phyloP scores from a whole-genome alignment of 2,113 vertebrate genomes.

The Amphiprion percula region DNA sequence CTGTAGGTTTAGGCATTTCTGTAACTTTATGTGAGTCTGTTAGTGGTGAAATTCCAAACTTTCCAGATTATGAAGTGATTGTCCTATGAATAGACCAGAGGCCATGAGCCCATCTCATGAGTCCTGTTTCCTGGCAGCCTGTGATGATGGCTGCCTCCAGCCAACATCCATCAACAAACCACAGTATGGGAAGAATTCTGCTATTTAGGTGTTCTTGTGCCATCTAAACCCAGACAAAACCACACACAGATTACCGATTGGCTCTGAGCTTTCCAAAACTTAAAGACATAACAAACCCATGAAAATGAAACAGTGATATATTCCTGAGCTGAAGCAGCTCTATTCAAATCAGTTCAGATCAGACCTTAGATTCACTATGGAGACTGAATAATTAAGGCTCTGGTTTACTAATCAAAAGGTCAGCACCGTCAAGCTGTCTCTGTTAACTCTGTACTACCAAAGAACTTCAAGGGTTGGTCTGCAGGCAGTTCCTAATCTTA shows the following conservation, averaged over 20 bases:
- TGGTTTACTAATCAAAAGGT: no score
- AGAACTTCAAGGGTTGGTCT: no score
- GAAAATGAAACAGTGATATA: constrained; percentile 42
- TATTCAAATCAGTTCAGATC: constrained; percentile 37
- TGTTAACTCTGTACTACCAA: no score
- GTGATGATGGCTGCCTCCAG: constrained; percentile 46
- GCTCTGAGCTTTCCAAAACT: constrained; percentile 43
- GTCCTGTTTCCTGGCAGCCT: constrained; percentile 54
- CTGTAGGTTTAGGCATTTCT: constrained; percentile 2
- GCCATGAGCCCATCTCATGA: constrained; percentile 52
- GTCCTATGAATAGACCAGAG: constrained; percentile 58
- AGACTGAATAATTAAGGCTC: no score
- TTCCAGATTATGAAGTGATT: constrained; percentile 55
- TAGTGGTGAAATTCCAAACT: constrained; percentile 29
- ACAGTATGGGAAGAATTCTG: constrained; percentile 75
- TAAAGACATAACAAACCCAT: constrained; percentile 57
- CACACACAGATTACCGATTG: constrained; percentile 66
- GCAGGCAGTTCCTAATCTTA: no score
- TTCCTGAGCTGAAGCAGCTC: constrained; percentile 25
- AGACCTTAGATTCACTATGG: constrained; percentile 12
- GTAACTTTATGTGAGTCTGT: constrained; percentile 18
- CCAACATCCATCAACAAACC: constrained; percentile 73
- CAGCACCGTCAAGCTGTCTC: no score
- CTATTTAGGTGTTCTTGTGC: constrained; percentile 74
- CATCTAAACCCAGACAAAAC: constrained; percentile 65